Conservation (phyloP, 1,140 invertebrate genomes). For the Latrodectus geometricus region DNA sequence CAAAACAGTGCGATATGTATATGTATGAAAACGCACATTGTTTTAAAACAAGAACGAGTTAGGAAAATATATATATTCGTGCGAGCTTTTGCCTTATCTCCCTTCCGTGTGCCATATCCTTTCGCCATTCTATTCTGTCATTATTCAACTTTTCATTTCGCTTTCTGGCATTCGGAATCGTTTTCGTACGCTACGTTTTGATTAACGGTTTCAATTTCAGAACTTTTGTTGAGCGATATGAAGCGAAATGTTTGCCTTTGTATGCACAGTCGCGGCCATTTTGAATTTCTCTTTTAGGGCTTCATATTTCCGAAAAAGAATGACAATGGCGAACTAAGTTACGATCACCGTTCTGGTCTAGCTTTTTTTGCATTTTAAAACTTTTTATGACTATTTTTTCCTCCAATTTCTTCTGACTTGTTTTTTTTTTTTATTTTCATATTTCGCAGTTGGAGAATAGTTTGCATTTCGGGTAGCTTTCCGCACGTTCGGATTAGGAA, state of each 20-base stretch:
- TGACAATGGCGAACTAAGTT: conserved; percentile 50
- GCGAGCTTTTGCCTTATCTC: conserved; percentile 50
- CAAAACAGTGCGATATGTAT: conserved; percentile 31
- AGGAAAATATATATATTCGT: conserved; percentile 45
- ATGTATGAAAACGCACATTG: conserved; percentile 39
- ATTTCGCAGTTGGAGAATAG: background rate
- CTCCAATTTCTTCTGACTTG: background rate
- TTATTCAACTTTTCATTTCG: conserved; percentile 59
- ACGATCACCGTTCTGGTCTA: conserved; percentile 18
- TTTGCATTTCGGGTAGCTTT: background rate
- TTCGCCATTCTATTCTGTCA: conserved; percentile 48
- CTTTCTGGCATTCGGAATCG: conserved; percentile 47
- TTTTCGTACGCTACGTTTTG: conserved; percentile 47
- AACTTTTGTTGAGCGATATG: conserved; percentile 59
- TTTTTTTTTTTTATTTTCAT: background rate
- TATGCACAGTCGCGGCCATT: conserved; percentile 52
- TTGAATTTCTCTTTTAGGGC: conserved; percentile 58
- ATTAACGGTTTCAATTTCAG: conserved; percentile 59
- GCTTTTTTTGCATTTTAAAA: conserved; percentile 31
- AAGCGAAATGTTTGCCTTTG: conserved; percentile 44
- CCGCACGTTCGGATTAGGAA: conserved; percentile 39
- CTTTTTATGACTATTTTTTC: conserved; percentile 11
- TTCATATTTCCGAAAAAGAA: conserved; percentile 51
- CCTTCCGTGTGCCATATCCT: conserved; percentile 52
- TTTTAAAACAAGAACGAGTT: conserved; percentile 54